These are phyloP conservation scores for Denticeps clupeoides DNA, from an alignment of 2,797 vertebrate species.

Conservation along the genomic window DNA sequence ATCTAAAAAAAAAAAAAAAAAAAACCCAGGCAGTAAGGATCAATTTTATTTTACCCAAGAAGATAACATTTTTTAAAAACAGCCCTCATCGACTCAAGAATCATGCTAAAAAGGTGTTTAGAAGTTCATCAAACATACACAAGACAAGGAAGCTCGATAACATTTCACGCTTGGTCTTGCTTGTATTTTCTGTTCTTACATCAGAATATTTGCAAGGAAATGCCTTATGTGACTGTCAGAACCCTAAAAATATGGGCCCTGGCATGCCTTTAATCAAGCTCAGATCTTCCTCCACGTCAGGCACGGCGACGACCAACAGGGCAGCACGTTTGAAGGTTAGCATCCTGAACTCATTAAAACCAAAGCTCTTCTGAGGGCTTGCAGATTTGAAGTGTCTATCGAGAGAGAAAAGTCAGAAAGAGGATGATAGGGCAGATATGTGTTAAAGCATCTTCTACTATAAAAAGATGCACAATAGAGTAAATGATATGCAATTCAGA, in stretches of 20 bases:
- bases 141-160: slow-evolving; percentile 12
- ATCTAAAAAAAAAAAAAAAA: neutral
- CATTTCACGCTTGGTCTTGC: too few species aligned
- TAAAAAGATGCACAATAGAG: neutral
- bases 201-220: slow-evolving; percentile 31
- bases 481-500: neutral
- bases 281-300: slow-evolving; percentile 39
- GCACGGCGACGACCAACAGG: slow-evolving; percentile 30
- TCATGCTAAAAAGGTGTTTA: slow-evolving; percentile 42
- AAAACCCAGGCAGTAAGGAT: too few species aligned
- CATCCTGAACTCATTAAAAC: slow-evolving; percentile 41
- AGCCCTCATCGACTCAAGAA: slow-evolving; percentile 26
- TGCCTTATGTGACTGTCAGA: slow-evolving; percentile 56
- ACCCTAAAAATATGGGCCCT: slow-evolving; percentile 50
- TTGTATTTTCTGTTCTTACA: too few species aligned
- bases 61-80: slow-evolving; percentile 28
- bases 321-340: slow-evolving; percentile 35
- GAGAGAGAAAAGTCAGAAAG: too few species aligned
- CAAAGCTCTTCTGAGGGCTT: slow-evolving; percentile 8
- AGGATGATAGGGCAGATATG: slow-evolving; percentile 15
- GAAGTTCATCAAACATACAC: slow-evolving; percentile 49
- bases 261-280: slow-evolving; percentile 50
- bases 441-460: slow-evolving; percentile 14
- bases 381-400: slow-evolving; percentile 2
- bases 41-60: slow-evolving; percentile 20